phyloP scores from a whole-genome alignment of 53 echinoderm and acorn worm species.

The Pentamera pediparva region DNA sequence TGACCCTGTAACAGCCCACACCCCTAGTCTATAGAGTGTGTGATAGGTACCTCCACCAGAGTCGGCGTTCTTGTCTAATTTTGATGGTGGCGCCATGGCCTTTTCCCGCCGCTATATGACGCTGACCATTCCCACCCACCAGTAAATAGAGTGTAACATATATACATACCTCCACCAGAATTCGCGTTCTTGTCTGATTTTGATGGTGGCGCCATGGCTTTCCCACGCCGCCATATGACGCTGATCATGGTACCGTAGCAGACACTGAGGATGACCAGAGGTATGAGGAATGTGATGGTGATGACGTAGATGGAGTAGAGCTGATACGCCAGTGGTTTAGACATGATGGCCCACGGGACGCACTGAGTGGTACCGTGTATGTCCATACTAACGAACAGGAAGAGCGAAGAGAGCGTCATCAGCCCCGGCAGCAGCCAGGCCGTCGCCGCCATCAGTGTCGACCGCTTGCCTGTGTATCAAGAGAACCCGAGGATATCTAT shows the following conservation, averaged over 20 bases:
- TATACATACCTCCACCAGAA: slow-evolving; percentile 17
- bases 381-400: neutral
- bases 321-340: slow-evolving; percentile 42
- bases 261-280: slow-evolving; percentile 66
- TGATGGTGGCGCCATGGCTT: slow-evolving; percentile 54
- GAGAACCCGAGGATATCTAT: neutral
- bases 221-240: slow-evolving; percentile 84
- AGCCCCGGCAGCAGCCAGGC: slow-evolving; percentile 72
- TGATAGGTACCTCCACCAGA: slow-evolving; percentile 10
- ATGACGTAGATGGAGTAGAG: slow-evolving; percentile 65
- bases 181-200: slow-evolving; percentile 36
- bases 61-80: slow-evolving; percentile 10
- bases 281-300: slow-evolving; percentile 80
- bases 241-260: slow-evolving; percentile 93
- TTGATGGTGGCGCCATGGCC: slow-evolving; percentile 46
- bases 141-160: too few species aligned
- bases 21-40: too few species aligned
- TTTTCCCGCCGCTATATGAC: slow-evolving; percentile 77
- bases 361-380: slow-evolving; percentile 27
- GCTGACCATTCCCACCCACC: too few species aligned
- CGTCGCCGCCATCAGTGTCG: slow-evolving; percentile 68
- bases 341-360: slow-evolving; percentile 23
- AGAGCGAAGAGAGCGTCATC: neutral
- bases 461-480: slow-evolving; percentile 55
- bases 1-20: slow-evolving; percentile 77